Base-by-base conservation (phyloP, 2,888 invertebrate genomes). In the Zeuzera pyrina region DNA sequence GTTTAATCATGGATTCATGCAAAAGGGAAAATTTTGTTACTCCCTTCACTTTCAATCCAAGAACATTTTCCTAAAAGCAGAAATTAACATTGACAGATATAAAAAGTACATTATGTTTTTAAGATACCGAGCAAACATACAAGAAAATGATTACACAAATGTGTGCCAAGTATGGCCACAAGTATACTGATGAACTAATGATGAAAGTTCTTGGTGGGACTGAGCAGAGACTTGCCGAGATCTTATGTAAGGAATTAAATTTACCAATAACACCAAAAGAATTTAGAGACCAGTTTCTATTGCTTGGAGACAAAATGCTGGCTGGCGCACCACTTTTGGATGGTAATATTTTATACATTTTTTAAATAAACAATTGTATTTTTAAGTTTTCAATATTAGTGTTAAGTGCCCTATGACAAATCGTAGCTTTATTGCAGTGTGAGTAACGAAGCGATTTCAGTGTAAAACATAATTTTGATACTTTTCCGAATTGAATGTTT, bases 61-160 rank as follows among this genome's bases (percentile, higher is more conserved):
- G n/a, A n/a, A n/a, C n/a, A n/a, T n/a, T n/a, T n/a, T n/a, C n/a
- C n/a, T n/a, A n/a, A n/a, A n/a, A n/a, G n/a, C n/a, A n/a, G n/a
- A n/a, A n/a, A n/a, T n/a, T n/a, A n/a, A n/a, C n/a, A n/a, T n/a
- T n/a, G n/a, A n/a, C n/a, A n/a, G n/a, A n/a, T n/a, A n/a, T n/a
- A 28, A 5, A 16, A 16, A 16, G 7, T 12, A 28, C 33, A 12
- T 36, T 22, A 36, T 31, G 25, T 19, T 39, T 81, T 85, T 27
- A 85, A 94, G 95, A 95, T 72, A 92, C 94, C 1, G 95, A 95
- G 72, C 81, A 77, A 35, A 84, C 93, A 24, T 95, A 95, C 68
- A 90, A 91, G 50, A 86, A 86, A 53, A 90, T 91, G 55, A 89
- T 91, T 50, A 85, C 86, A 39, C 85, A 87, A 49, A 86, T 93